Evolutionary conservation across 2,888 invertebrate species (phyloP).

Genomic region (Heliconius hortense): DNA sequence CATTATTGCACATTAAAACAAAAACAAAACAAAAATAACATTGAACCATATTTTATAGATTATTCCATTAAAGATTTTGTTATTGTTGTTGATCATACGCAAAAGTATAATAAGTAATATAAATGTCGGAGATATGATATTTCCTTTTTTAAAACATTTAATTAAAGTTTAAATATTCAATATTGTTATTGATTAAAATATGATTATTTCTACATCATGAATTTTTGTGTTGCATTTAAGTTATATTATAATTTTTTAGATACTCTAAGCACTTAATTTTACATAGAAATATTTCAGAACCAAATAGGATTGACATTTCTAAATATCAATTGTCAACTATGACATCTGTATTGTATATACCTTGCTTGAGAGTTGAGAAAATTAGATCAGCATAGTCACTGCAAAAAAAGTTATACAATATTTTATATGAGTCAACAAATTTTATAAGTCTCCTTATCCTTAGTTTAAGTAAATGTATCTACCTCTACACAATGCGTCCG

Average conservation of each 20-base stretch:
- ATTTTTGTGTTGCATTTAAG: background rate
- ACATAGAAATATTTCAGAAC: background rate
- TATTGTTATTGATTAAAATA: background rate
- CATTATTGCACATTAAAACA: background rate
- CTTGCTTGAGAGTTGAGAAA: background rate
- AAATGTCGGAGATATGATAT: background rate
- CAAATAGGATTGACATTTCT: background rate
- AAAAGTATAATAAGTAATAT: background rate
- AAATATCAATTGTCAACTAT: background rate
- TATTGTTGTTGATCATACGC: background rate
- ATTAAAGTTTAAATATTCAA: background rate
- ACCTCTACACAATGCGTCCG: slow-evolving; percentile 70
- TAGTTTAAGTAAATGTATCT: slow-evolving; percentile 67
- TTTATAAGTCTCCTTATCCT: slow-evolving; percentile 26
- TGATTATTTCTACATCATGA: background rate
- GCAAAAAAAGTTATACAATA: slow-evolving; percentile 12
- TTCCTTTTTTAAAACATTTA: background rate
- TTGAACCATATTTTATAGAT: no score
- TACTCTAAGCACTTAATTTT: background rate
- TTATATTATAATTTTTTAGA: background rate
- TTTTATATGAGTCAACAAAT: slow-evolving; percentile 28
- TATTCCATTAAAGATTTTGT: background rate
- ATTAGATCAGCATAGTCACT: background rate
- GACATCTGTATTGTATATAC: background rate
- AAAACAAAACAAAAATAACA: background rate